Evolutionary conservation across 2,888 invertebrate species (phyloP).

Genomic region (Sphaerophoria taeniata): DNA sequence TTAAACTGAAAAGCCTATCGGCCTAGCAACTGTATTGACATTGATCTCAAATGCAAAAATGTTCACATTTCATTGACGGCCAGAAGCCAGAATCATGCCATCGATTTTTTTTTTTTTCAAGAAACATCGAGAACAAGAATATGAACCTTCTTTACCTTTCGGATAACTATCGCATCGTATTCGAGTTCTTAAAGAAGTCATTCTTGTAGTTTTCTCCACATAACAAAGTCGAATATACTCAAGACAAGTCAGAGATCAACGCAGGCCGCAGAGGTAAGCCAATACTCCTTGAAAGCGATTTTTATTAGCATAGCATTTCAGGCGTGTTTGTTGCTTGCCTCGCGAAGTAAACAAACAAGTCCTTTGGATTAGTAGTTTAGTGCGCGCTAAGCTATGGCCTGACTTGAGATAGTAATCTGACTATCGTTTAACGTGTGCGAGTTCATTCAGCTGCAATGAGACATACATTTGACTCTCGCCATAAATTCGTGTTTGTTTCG

Average conservation of each 20-base stretch:
- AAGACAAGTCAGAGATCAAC: constrained; percentile 1
- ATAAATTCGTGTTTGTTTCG: constrained; percentile 30
- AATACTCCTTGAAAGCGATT: constrained; percentile 25
- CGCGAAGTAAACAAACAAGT: constrained; percentile 41
- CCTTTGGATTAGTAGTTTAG: constrained; percentile 53
- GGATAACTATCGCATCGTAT: neutral
- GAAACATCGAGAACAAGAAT: neutral
- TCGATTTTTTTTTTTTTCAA: constrained; percentile 7
- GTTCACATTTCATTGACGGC: too few species aligned
- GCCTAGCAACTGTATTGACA: neutral
- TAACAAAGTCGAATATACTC: constrained; percentile 48
- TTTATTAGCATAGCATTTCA: constrained; percentile 65
- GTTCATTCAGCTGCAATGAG: constrained; percentile 51
- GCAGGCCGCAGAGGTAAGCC: neutral
- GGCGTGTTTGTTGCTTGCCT: neutral
- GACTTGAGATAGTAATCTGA: too few species aligned
- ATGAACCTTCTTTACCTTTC: constrained; percentile 6
- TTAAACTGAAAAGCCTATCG: too few species aligned
- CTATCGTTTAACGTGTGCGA: constrained; percentile 36
- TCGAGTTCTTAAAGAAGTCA: neutral
- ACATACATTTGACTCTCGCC: constrained; percentile 15
- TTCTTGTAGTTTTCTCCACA: constrained; percentile 25
- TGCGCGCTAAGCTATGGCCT: constrained; percentile 18
- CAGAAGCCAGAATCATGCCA: constrained; percentile 63
- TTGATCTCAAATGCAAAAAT: constrained; percentile 4